Evolutionary conservation across 2,888 invertebrate species (phyloP).

Genomic region (Pediacus dermestoides): DNA sequence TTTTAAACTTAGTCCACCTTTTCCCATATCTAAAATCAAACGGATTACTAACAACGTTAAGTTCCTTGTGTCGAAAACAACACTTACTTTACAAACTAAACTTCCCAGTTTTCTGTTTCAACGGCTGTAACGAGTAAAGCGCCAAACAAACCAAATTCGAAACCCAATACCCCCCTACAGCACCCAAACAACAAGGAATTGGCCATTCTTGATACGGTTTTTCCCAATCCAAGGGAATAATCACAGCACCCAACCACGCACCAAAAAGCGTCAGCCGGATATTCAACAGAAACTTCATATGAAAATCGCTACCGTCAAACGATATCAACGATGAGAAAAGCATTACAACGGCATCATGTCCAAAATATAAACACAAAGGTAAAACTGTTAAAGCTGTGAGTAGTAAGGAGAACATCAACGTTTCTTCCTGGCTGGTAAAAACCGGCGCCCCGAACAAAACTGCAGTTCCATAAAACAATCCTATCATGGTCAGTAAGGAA

Average conservation of each 20-base stretch:
- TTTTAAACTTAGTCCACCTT: too few relatives aligned
- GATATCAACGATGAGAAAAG: conserved; percentile 55
- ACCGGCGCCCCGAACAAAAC: conserved; percentile 69
- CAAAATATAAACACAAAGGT: conserved; percentile 61
- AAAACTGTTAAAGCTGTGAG: conserved; percentile 61
- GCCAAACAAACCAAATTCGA: conserved; percentile 25
- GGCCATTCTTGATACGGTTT: conserved; percentile 84
- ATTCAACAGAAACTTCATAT: conserved; percentile 58
- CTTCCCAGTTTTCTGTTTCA: conserved; percentile 12
- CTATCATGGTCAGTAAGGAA: conserved; percentile 50
- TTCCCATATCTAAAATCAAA: too few relatives aligned
- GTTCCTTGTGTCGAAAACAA: too few relatives aligned
- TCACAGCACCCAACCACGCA: conserved; percentile 79
- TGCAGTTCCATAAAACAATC: conserved; percentile 58
- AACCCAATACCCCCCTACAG: conserved; percentile 58
- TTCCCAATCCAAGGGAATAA: conserved; percentile 90
- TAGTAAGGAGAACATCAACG: conserved; percentile 62
- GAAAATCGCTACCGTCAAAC: conserved; percentile 53
- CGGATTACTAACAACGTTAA: too few relatives aligned
- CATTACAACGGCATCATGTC: conserved; percentile 56
- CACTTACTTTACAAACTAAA: conserved; percentile 12
- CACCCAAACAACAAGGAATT: conserved; percentile 68
- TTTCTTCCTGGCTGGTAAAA: conserved; percentile 62
- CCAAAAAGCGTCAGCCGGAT: conserved; percentile 64
- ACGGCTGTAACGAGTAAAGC: conserved; percentile 4